Evolutionary conservation across 2,888 invertebrate species (phyloP), one percentile per base, ranked within the genome.

Genomic region (Lasioglossum vierecki): DNA sequence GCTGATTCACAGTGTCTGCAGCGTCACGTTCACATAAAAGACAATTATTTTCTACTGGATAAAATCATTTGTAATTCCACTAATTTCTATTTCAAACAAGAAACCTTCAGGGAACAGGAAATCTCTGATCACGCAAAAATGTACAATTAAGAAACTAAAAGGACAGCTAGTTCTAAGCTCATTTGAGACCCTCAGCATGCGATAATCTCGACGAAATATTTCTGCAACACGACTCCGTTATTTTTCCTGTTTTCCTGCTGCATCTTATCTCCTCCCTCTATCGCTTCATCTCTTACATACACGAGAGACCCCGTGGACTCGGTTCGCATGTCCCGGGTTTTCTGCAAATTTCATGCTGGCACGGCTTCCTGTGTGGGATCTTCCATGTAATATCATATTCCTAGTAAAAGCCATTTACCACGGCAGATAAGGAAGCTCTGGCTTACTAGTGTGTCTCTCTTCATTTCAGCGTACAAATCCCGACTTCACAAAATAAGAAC

Each of bases 311-410:
- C 11, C 26, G 5, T 26, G 26, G 60, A 13, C 13, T 13, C 63
- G 63, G 63, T 63, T 63, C 9, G 60, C 60, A 15, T 63, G 60
- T 30, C 15, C 30, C 60, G 15, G 60, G 60, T 63, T 63, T 63
- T 63, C 63, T 63, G 30, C 63, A 63, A 63, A 63, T 63, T 63
- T 63, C 60, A 63, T 30, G 30, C 60, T 30, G 60, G 26, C 26
- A 26, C 26, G 60, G 60, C 26, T 30, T 63, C 60, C 60, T 63
- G 60, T 30, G 11, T 0, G 57, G 30, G 26, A 63, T 63, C 60
- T 30, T 30, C 30, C 60, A 4, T 30, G 60, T 30, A 30, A 63
- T 63, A 15, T 63, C 60, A 30, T 63, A 30, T 26, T 63, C 60
- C 60, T 63, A 30, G 60, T 30, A 30, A 63, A 63, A 63, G 13